Evolutionary conservation across 2,797 vertebrate species (phyloP), one percentile per base, ranked within the genome.

Genomic region (Morus bassanus): DNA sequence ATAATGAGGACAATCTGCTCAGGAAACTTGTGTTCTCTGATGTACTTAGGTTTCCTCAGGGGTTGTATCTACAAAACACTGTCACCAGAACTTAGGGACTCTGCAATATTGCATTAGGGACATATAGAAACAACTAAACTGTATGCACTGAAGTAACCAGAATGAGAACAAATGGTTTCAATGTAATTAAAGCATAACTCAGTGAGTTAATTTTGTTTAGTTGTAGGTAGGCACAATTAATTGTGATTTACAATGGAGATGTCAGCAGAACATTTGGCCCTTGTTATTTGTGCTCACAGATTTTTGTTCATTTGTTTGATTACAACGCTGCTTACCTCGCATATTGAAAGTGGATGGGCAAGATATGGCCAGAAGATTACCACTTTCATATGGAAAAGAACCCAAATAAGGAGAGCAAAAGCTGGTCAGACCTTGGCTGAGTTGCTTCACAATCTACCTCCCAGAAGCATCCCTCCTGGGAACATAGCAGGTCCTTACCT

Each of bases 1-100:
- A 83, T 92, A 96, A 92, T 30, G n/a, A 92, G 75, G 89, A 56
- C 39, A 64, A 8, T 27, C 93, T 96, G 89, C 88, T 96, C 59
- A 73, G 41, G 78, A 96, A 96, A 89, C 50, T 67, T 90, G 50
- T 39, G n/a, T 6, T 84, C 11, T 67, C 30, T 45, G 13, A 28
- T 37, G 33, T 33, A 53, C 30, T 46, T 78, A 59, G 4, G 13
- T 81, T 78, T 82, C 43, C 21, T 72, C 41, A 19, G 30, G 45
- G 23, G 10, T 50, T 87, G 13, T 39, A 30, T 46, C 33, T 85
- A 31, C 67, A 69, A 76, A 35, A 37, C 15, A 76, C 30, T n/a
- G 25, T 35, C 60, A 50, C 35, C 53, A n/a, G 31, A 89, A 73
- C 8, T 43, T 74, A 39, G 6, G 35, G 13, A 67, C 28, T 53